These are phyloP conservation scores for Leptinotarsa defecta DNA, from an alignment of 1,140 invertebrate species.

Conservation along the genomic window DNA sequence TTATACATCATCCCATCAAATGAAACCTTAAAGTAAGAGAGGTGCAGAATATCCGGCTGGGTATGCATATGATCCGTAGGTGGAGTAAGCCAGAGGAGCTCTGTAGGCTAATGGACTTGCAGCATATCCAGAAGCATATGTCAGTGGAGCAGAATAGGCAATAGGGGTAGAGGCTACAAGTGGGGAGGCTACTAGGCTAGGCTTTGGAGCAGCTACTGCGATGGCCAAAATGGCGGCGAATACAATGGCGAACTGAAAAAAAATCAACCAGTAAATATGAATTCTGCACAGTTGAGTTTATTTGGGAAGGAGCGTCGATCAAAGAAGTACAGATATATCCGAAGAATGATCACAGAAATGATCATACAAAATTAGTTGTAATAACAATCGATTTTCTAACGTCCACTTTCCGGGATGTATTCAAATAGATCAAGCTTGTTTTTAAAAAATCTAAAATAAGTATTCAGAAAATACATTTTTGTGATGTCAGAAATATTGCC, in stretches of 20 bases:
- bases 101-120: constrained; percentile 31
- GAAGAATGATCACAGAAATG: no score
- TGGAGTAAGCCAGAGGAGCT: constrained; percentile 16
- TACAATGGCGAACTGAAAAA: constrained; percentile 37
- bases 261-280: not conserved
- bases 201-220: constrained; percentile 58
- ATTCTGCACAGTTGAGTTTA: not conserved
- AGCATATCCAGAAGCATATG: constrained; percentile 30
- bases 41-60: constrained; percentile 1
- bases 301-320: no score
- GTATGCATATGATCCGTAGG: not conserved
- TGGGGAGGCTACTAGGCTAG: constrained; percentile 49
- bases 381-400: no score
- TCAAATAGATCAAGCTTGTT: no score
- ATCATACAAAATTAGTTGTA: no score
- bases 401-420: no score
- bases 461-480: no score
- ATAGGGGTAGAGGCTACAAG: constrained; percentile 37
- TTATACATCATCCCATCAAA: no score
- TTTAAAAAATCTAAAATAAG: no score
- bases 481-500: no score
- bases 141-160: constrained; percentile 32
- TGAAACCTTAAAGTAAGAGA: not conserved
- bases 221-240: constrained; percentile 59
- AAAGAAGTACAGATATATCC: no score